Evolutionary conservation across 2,113 vertebrate genomes (phyloP).

Genomic region (Orthonyx spaldingii): DNA sequence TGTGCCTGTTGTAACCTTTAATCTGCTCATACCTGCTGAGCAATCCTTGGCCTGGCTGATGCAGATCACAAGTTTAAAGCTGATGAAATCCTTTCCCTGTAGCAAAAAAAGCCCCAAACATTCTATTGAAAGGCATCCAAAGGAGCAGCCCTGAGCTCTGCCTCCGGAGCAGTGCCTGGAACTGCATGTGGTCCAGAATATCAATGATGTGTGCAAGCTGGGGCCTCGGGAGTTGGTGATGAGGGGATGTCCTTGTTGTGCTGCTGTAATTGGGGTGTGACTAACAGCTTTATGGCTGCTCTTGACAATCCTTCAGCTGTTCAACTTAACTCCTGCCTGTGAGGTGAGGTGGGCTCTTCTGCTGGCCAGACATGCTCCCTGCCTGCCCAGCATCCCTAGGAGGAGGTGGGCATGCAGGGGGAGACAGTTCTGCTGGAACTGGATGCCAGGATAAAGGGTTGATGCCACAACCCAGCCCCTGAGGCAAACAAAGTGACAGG

Average conservation of each 20-base stretch:
- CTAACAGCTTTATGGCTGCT: conserved; percentile 6
- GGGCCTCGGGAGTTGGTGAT: neutral
- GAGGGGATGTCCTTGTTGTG: conserved; percentile 13
- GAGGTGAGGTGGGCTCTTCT: neutral
- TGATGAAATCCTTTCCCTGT: conserved; percentile 8
- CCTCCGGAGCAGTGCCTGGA: neutral
- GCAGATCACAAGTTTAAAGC: conserved; percentile 28
- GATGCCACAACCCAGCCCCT: neutral
- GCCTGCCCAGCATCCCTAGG: neutral
- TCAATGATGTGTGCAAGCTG: neutral
- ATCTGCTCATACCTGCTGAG: neutral
- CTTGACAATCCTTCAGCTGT: conserved; percentile 2
- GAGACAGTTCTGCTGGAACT: neutral
- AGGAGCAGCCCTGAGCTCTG: neutral
- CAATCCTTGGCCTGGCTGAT: neutral
- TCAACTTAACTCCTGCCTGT: neutral
- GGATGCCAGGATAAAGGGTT: neutral
- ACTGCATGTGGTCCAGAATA: neutral
- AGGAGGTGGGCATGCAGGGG: neutral
- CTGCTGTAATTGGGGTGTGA: conserved; percentile 15
- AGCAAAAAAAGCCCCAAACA: neutral
- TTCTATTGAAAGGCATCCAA: conserved; percentile 14
- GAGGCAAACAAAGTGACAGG: neutral
- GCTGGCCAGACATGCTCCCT: neutral
- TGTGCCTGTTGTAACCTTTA: conserved; percentile 6